A percentile compares a stretch with the other conserved stretches of the same genome.
Conservation (phyloP, 2,113 vertebrate genomes). For the Neotragus pygmaeus region DNA sequence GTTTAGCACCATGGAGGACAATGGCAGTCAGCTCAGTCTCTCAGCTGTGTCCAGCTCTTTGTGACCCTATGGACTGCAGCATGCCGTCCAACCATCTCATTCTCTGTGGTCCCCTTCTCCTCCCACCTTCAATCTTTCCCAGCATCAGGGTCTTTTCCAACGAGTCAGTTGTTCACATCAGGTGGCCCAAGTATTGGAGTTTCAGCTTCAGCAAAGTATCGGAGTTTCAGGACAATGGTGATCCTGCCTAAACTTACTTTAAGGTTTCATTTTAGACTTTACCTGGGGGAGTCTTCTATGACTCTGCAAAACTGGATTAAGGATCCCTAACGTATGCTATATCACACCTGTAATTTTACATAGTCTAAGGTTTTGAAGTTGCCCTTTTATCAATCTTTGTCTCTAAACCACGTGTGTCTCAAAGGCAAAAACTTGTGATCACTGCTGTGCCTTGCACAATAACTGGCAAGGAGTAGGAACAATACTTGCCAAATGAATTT, state of each 20-base stretch:
- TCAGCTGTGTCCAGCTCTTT: not conserved
- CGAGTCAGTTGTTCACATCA: not conserved
- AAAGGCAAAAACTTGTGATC: not conserved
- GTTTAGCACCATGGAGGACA: not conserved
- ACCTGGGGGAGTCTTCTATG: not conserved
- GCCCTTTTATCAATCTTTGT: not conserved
- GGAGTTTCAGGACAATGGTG: not conserved
- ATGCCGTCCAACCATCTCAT: not conserved
- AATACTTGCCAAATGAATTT: not conserved
- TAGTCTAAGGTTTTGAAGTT: not conserved
- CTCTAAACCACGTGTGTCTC: not conserved
- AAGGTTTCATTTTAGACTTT: not conserved
- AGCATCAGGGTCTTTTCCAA: not conserved
- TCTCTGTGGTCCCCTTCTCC: not conserved
- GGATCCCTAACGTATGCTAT: not conserved
- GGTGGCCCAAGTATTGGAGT: not conserved
- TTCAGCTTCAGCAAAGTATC: not conserved
- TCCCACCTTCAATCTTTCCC: not conserved
- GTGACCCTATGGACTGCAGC: fast-evolving
- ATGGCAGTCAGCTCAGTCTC: not conserved
- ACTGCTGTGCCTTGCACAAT: not conserved
- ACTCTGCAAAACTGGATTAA: not conserved
- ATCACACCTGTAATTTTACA: not conserved
- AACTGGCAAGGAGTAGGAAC: not conserved
- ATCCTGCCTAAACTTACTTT: not conserved